Conservation (phyloP, 1,140 invertebrate species). For the Triops cancriformis region DNA sequence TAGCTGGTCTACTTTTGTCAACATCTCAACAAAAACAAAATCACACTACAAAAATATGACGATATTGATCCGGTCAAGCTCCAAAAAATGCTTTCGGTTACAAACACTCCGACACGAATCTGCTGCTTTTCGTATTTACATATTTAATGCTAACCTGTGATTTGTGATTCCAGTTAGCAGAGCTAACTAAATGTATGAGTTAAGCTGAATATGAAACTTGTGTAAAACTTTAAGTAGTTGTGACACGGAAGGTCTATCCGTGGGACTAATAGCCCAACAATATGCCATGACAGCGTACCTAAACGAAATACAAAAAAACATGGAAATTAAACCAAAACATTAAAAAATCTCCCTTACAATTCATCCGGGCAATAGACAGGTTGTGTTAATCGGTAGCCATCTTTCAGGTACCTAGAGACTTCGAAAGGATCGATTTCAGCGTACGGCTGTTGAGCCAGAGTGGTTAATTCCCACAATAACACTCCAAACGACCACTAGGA, state of each 20-base stretch:
- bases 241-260: conserved; percentile 71
- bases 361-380: conserved; percentile 92
- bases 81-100: conserved; percentile 9
- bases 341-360: conserved; percentile 55
- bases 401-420: conserved; percentile 72
- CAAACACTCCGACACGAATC: not conserved
- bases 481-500: conserved; percentile 89
- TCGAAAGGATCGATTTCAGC: conserved; percentile 86
- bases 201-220: conserved; percentile 52
- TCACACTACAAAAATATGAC: not conserved
- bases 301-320: conserved; percentile 37
- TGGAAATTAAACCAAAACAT: not conserved
- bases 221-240: conserved; percentile 77
- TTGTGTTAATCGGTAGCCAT: conserved; percentile 79
- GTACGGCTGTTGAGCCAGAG: conserved; percentile 76
- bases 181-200: conserved; percentile 24
- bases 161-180: not conserved
- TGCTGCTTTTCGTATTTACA: not conserved
- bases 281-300: conserved; percentile 85
- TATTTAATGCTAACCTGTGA: not conserved
- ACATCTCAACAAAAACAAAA: not conserved
- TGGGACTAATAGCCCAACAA: conserved; percentile 71
- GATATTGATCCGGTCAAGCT: not conserved
- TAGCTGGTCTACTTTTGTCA: not conserved
- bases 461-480: conserved; percentile 87